Conservation (phyloP, 2,113 vertebrate genomes). For the Pelvicachromis taeniatus region DNA sequence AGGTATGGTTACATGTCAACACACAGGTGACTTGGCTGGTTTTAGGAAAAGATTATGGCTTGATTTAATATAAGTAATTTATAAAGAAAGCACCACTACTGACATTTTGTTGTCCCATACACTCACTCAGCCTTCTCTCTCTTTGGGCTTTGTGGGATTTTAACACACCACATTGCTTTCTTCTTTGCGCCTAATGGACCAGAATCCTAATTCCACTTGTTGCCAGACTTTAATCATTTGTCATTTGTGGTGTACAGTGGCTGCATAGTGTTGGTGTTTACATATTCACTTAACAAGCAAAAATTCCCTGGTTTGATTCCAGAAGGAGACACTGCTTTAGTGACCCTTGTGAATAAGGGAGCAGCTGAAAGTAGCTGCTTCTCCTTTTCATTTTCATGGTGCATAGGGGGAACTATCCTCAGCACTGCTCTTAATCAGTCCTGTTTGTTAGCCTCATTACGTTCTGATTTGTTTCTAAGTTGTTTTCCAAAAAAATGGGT, state of each 20-base stretch:
- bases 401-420: neutral
- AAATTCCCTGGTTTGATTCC: neutral
- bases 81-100: neutral
- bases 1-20: neutral
- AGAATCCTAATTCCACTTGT: neutral
- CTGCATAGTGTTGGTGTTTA: neutral
- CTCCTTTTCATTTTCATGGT: neutral
- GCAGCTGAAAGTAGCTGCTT: neutral
- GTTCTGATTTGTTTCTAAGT: conserved; percentile 35
- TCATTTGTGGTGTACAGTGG: neutral
- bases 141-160: neutral
- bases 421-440: conserved; percentile 14
- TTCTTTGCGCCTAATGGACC: neutral
- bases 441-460: conserved; percentile 30
- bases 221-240: neutral
- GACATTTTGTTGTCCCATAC: neutral
- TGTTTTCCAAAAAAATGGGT: conserved; percentile 11
- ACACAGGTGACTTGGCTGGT: neutral
- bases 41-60: neutral
- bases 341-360: neutral
- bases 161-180: neutral
- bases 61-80: neutral
- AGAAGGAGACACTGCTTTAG: neutral
- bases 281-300: neutral
- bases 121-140: neutral